Evolutionary conservation across 1,140 invertebrate species (phyloP), one percentile per base, ranked within the genome.

Genomic region (Uloborus diversus): DNA sequence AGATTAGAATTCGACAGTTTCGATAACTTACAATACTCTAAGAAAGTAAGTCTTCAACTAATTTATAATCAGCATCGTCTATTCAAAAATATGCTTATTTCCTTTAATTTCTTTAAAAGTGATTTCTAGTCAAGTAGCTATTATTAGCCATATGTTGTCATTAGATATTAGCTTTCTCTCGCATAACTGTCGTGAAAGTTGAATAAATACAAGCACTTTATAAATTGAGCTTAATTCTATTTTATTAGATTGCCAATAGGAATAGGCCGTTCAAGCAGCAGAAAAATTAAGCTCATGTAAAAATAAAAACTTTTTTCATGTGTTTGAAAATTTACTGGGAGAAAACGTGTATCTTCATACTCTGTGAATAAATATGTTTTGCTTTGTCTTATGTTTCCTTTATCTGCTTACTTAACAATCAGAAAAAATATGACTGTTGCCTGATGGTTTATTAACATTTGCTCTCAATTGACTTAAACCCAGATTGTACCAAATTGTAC

Each of bases 291-390:
- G 57, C 42, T 75, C 71, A 51, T 75, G 42, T 33, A 53, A 75
- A 75, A 70, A 20, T 23, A 69, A 23, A 53, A 13, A 30, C 11
- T 32, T 33, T 51, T 56, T 64, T 42, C 17, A 30, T 71, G 28
- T 49, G 25, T 33, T 62, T 5, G n/a, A 53, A 75, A 75, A 53
- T 64, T 70, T 42, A 61, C 13, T 61, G 25, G 28, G 20, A 53
- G n/a, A 61, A 70, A 75, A 64, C 11, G 27, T 49, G 71, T 64
- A 64, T 59, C 69, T 71, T 71, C 69, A 59, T 71, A 71, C 51
- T 64, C 27, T 75, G 71, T 75, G 71, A 75, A 75, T 75, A 75
- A 75, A 71, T 71, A 75, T 75, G 59, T 75, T 75, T 62, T 62
- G 59, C 59, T 75, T 75, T 62, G 42, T 75, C 51, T 51, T 17